These are phyloP conservation scores for Neoascia interrupta DNA, from an alignment of 2,888 invertebrate species.

Conservation along the genomic window DNA sequence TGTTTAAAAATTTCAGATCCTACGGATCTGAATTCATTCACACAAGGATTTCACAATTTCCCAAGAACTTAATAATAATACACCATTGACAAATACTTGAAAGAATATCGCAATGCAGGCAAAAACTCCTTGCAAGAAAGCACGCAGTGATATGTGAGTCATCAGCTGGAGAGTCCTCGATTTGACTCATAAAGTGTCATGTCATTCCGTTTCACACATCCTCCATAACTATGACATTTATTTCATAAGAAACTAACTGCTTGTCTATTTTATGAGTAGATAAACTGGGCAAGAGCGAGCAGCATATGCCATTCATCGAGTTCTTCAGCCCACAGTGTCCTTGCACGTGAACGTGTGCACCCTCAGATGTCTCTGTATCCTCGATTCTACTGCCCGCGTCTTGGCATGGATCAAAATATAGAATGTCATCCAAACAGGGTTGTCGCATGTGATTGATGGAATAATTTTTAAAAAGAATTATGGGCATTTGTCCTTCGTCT, in stretches of 20 bases:
- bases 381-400: background rate
- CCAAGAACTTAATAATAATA: no score
- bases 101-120: no score
- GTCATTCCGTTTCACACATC: slow-evolving; percentile 31
- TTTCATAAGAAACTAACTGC: slow-evolving; percentile 15
- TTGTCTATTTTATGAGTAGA: slow-evolving; percentile 20
- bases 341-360: slow-evolving; percentile 46
- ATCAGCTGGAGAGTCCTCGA: no score
- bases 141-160: no score
- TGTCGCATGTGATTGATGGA: slow-evolving; percentile 46
- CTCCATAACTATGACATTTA: slow-evolving; percentile 50
- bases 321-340: slow-evolving; percentile 53
- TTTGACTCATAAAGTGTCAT: no score
- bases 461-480: slow-evolving; percentile 14
- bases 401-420: slow-evolving; percentile 17
- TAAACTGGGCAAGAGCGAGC: slow-evolving; percentile 17
- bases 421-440: slow-evolving; percentile 2
- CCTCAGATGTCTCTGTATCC: slow-evolving; percentile 14
- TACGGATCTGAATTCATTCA: no score
- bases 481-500: slow-evolving; percentile 13
- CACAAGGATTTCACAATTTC: no score
- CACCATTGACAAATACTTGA: no score
- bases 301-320: slow-evolving; percentile 46
- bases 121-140: no score
- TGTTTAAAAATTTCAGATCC: no score